phyloP scores from a whole-genome alignment of 1,140 invertebrate species.

The Diabrotica virgifera region DNA sequence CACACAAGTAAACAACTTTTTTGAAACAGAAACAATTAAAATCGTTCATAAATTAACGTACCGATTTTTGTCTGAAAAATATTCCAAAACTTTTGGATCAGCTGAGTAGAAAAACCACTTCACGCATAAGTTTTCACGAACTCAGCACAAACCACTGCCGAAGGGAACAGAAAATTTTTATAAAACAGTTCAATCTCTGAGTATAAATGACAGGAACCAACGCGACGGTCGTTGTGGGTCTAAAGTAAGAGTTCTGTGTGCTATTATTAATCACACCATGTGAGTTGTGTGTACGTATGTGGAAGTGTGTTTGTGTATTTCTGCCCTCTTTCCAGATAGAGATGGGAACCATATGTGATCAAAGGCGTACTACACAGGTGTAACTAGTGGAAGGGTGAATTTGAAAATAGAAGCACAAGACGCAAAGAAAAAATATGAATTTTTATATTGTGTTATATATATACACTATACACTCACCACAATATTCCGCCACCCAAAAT shows the following conservation, averaged over 20 bases:
- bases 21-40: background rate
- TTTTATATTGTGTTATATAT: too few species aligned
- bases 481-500: too few species aligned
- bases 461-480: too few species aligned
- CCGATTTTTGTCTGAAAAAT: background rate
- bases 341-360: slow-evolving; percentile 7
- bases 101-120: too few species aligned
- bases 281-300: background rate
- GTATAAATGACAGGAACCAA: background rate
- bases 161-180: background rate
- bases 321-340: slow-evolving; percentile 13
- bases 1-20: background rate
- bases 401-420: too few species aligned
- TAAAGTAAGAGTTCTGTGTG: slow-evolving; percentile 8
- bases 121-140: background rate
- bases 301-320: slow-evolving; percentile 7
- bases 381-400: too few species aligned
- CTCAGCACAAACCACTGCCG: background rate
- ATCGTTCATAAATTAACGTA: background rate
- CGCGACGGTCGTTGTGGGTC: background rate
- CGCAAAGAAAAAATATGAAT: too few species aligned
- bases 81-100: background rate
- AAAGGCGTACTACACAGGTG: slow-evolving; percentile 15
- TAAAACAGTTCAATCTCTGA: background rate
- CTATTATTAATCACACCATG: slow-evolving; percentile 18